Conservation (phyloP, 2,113 vertebrate species). For the Harpagus bidentatus region DNA sequence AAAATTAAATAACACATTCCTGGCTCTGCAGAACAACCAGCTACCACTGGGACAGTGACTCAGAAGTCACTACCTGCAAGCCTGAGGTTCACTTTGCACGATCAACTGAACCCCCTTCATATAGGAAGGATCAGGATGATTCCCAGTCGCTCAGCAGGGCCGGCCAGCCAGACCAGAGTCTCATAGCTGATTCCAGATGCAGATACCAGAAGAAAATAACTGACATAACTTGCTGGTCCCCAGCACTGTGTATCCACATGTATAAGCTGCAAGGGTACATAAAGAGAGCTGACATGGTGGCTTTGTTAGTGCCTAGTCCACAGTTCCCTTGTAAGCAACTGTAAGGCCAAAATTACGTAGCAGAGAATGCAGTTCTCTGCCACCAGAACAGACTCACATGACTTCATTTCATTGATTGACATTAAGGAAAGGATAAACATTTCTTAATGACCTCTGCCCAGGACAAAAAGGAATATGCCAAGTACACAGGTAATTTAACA, state of each 20-base stretch:
- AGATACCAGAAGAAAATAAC: not conserved
- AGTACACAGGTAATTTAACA: not conserved
- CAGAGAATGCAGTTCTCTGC: not conserved
- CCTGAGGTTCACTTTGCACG: not conserved
- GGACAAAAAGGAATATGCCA: not conserved
- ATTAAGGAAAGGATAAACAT: not conserved
- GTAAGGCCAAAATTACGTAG: accelerated
- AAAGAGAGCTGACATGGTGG: not conserved
- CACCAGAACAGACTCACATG: not conserved
- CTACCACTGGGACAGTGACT: not conserved
- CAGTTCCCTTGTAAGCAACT: not conserved
- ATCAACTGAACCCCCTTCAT: not conserved
- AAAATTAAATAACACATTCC: not conserved
- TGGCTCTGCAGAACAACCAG: not conserved
- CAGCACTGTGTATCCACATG: accelerated
- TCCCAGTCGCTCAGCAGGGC: accelerated
- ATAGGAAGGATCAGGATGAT: not conserved
- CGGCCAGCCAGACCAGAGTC: not conserved
- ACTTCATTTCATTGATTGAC: not conserved
- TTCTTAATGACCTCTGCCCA: not conserved
- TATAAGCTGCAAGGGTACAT: not conserved
- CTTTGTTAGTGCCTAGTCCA: not conserved
- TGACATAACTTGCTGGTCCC: not conserved
- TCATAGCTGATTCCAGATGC: not conserved
- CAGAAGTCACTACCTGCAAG: not conserved